phyloP scores from a whole-genome alignment of 2,888 invertebrate genomes.

The Autographa gamma region DNA sequence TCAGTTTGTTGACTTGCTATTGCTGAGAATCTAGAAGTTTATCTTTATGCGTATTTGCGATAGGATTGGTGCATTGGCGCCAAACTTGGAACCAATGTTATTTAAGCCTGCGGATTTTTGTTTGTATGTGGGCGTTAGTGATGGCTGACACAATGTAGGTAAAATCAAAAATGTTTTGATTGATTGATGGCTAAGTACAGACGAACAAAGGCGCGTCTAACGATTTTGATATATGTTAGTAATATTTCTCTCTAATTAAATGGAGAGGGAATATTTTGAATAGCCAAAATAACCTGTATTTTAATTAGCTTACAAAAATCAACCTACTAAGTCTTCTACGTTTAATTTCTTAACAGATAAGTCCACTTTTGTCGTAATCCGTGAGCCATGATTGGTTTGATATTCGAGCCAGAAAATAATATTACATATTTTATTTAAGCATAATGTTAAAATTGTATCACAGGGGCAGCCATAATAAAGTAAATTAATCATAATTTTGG shows the following conservation, averaged over 20 bases:
- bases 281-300: no score
- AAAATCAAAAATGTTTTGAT: neutral
- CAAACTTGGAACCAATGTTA: neutral
- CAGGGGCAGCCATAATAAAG: neutral
- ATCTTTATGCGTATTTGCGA: neutral
- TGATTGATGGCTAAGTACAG: neutral
- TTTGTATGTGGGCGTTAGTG: neutral
- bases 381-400: neutral
- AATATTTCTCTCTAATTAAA: no score
- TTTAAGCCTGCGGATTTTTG: neutral
- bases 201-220: neutral
- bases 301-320: no score
- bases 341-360: neutral
- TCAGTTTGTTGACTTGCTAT: constrained; percentile 7
- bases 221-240: neutral
- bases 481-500: neutral
- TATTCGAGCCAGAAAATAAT: neutral
- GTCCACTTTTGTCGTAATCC: neutral
- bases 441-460: neutral
- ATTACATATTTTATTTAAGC: neutral
- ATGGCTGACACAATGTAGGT: neutral
- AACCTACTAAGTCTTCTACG: no score
- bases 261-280: no score
- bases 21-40: neutral
- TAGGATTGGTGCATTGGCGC: neutral